phyloP scores from a whole-genome alignment of 2,797 vertebrate species.

The Amblyopsis hoosieri region DNA sequence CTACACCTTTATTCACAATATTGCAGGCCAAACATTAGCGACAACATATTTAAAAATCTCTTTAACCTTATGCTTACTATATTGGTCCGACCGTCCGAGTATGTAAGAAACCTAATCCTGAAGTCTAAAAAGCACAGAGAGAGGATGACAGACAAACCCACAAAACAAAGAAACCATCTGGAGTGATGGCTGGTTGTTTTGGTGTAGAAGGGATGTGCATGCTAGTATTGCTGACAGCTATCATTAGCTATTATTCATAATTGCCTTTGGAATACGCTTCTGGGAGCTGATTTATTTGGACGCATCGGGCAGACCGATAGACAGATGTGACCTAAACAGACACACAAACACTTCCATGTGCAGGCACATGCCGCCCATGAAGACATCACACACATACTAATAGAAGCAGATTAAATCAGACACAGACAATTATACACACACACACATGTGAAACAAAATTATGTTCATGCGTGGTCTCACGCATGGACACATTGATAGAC shows the following conservation, averaged over 20 bases:
- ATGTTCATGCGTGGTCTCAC: neutral
- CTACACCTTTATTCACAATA: neutral
- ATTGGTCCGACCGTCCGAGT: conserved; percentile 17
- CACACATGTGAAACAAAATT: conserved; percentile 7
- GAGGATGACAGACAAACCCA: conserved; percentile 27
- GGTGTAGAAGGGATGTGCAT: conserved; percentile 40
- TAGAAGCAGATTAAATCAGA: conserved; percentile 17
- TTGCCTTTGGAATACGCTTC: conserved; percentile 44
- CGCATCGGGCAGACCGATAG: conserved; percentile 31
- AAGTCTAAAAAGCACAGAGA: conserved; percentile 22
- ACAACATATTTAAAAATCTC: too few relatives aligned
- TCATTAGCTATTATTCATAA: conserved; percentile 57
- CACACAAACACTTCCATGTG: conserved; percentile 41
- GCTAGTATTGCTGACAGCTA: conserved; percentile 51
- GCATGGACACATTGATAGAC: neutral
- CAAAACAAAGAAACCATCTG: conserved; percentile 48
- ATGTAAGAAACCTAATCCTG: conserved; percentile 20
- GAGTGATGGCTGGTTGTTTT: conserved; percentile 47
- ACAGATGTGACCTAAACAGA: conserved; percentile 54
- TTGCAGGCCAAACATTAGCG: too few relatives aligned
- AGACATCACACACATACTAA: neutral
- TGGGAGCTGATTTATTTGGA: conserved; percentile 44
- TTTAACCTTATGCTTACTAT: neutral
- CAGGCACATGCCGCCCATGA: conserved; percentile 2
- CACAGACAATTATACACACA: conserved; percentile 14